Conservation (phyloP, 2,113 vertebrate genomes). For the Ramphastos sulfuratus region DNA sequence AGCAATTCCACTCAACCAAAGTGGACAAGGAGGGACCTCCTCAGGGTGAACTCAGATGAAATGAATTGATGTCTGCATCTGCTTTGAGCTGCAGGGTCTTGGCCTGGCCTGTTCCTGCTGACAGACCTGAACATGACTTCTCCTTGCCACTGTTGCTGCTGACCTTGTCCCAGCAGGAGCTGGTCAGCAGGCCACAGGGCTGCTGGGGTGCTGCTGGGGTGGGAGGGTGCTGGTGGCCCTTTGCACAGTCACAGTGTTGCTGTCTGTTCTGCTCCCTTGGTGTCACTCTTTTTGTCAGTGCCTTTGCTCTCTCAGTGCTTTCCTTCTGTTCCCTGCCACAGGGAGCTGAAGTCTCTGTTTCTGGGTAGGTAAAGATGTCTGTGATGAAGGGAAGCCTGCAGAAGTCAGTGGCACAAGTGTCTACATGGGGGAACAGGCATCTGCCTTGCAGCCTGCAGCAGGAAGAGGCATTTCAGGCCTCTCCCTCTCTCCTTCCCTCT, state of each 20-base stretch:
- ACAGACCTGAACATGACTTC: rapidly evolving
- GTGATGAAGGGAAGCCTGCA: background rate
- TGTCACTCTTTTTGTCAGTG: background rate
- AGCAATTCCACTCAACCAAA: background rate
- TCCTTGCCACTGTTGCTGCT: background rate
- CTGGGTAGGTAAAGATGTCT: background rate
- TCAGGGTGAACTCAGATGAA: background rate
- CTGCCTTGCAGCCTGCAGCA: background rate
- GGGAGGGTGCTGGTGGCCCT: background rate
- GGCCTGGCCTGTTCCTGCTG: background rate
- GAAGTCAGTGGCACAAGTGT: background rate
- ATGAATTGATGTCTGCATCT: rapidly evolving
- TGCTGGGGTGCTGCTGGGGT: background rate
- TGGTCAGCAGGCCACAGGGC: rapidly evolving
- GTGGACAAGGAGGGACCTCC: background rate
- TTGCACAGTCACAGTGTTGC: background rate
- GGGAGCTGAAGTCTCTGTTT: background rate
- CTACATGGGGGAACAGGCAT: background rate
- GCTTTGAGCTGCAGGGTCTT: background rate
- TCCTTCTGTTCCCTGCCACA: background rate
- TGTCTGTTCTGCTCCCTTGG: background rate
- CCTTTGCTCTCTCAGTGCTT: background rate
- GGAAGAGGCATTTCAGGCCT: background rate
- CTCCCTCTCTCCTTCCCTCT: background rate
- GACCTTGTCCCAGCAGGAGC: background rate